phyloP scores from a whole-genome alignment of 2,113 vertebrate species.

The Sinocyclocheilus grahami region DNA sequence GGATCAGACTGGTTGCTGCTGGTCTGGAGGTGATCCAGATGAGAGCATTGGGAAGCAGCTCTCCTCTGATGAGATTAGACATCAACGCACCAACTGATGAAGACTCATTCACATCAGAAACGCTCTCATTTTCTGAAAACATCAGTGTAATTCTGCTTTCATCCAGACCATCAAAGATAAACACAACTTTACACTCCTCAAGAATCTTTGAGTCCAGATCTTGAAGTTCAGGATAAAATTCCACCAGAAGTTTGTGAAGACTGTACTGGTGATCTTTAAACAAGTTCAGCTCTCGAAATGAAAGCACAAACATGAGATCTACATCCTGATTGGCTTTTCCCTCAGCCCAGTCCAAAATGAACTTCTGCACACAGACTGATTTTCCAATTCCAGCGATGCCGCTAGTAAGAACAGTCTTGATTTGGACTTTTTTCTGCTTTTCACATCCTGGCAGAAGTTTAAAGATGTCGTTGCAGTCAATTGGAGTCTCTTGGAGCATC shows the following conservation, averaged over 20 bases:
- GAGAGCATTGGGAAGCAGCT: conserved; percentile 30
- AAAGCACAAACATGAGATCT: not conserved
- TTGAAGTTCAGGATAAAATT: not conserved
- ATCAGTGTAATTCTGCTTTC: not conserved
- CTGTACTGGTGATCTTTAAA: not conserved
- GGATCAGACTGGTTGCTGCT: conserved; percentile 37
- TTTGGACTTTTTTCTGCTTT: not conserved
- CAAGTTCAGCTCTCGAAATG: conserved; percentile 49
- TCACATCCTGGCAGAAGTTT: not conserved
- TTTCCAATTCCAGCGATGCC: conserved; percentile 23
- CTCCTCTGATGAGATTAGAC: conserved; percentile 31
- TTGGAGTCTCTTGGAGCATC: not conserved
- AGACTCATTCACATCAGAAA: not conserved
- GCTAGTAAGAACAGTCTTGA: conserved; percentile 18
- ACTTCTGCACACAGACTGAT: not conserved
- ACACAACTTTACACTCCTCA: conserved; percentile 4
- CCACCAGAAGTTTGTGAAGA: conserved; percentile 12
- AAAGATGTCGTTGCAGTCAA: not conserved
- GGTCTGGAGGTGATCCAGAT: not conserved
- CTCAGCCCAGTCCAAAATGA: not conserved
- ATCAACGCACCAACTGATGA: conserved; percentile 39
- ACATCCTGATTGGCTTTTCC: conserved; percentile 12
- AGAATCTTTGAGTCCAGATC: not conserved
- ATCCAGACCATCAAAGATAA: not conserved
- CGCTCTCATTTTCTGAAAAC: not conserved